Conservation (phyloP, 2,797 vertebrate species). For the Anguilla marmorata region DNA sequence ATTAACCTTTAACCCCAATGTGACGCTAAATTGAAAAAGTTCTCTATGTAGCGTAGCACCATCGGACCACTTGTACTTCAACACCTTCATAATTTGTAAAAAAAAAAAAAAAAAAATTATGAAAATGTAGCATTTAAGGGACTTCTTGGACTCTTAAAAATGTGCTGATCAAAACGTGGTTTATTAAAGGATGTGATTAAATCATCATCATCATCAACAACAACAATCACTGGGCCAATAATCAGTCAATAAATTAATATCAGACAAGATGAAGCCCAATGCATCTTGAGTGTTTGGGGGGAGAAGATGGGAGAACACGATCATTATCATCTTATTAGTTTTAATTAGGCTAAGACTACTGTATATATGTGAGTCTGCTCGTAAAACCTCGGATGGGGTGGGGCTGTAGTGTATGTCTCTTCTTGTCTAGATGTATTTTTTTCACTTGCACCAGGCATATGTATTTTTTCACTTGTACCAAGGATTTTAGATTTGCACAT, state of each 20-base stretch:
- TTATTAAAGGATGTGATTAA: no score
- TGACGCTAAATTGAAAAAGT: not conserved
- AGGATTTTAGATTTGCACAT: no score
- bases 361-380: no score
- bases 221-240: no score
- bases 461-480: no score
- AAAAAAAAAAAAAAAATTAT: no score
- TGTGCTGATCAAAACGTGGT: no score
- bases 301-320: not conserved
- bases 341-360: not conserved
- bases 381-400: not conserved
- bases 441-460: not conserved
- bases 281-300: not conserved
- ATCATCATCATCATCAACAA: no score
- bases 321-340: not conserved
- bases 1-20: slow-evolving; percentile 19
- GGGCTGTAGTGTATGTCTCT: not conserved
- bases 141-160: no score
- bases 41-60: not conserved
- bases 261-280: not conserved
- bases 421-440: not conserved
- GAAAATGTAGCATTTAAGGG: no score
- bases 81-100: not conserved
- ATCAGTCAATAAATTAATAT: no score
- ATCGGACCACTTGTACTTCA: not conserved